Conservation (phyloP, 2,888 invertebrate species). For the Amphipoea oculea region DNA sequence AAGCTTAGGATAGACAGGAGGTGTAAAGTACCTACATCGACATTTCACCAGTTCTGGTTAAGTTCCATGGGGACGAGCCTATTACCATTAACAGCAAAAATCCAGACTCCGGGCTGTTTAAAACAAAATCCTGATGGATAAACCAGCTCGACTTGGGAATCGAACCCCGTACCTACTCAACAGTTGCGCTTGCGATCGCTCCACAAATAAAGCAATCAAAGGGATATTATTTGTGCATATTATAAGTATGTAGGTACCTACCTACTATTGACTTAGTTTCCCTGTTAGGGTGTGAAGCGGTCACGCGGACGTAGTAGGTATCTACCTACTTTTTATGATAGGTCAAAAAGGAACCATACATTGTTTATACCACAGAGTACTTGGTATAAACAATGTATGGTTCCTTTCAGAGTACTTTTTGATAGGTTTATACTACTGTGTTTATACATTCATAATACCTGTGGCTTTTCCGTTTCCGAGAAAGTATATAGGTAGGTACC, state of each 20-base stretch:
- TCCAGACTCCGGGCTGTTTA: neutral
- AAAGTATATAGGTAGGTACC: slow-evolving; percentile 29
- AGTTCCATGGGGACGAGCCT: neutral
- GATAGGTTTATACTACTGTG: neutral
- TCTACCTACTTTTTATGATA: neutral
- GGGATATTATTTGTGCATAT: too few relatives aligned
- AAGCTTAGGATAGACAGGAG: neutral
- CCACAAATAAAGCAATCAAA: neutral
- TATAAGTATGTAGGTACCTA: neutral
- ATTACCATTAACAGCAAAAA: neutral
- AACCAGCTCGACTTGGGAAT: neutral
- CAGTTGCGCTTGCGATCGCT: neutral
- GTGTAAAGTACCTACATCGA: neutral
- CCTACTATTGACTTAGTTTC: neutral
- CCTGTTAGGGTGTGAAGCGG: neutral
- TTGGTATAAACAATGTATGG: too few relatives aligned
- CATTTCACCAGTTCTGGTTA: neutral
- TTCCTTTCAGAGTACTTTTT: too few relatives aligned
- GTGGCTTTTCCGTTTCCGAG: slow-evolving; percentile 28
- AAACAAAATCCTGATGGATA: neutral
- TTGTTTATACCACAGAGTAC: neutral
- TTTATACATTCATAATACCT: slow-evolving; percentile 6
- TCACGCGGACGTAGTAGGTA: neutral
- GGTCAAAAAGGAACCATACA: slow-evolving; percentile 5
- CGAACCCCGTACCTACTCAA: neutral